These are phyloP conservation scores for Mola mola DNA, from an alignment of 2,113 vertebrate species.

Conservation along the genomic window DNA sequence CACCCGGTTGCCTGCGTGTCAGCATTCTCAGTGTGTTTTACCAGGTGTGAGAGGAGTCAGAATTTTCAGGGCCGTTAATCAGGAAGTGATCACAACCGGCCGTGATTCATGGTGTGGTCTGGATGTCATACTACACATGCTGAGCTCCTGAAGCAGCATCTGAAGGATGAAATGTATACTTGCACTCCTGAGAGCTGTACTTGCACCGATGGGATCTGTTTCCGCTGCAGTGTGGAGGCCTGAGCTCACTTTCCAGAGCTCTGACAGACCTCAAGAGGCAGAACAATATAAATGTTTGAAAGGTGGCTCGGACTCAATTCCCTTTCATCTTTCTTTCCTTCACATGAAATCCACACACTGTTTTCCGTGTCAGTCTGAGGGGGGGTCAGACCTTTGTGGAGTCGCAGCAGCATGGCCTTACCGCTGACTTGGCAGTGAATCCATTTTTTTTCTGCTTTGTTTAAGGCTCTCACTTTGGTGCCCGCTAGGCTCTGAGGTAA, in stretches of 20 bases:
- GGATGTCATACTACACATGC: slow-evolving; percentile 58
- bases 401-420: slow-evolving; percentile 30
- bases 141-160: slow-evolving; percentile 55
- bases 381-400: slow-evolving; percentile 56
- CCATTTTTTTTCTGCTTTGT: slow-evolving; percentile 64
- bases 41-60: slow-evolving; percentile 74
- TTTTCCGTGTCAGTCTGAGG: slow-evolving; percentile 53
- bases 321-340: slow-evolving; percentile 70
- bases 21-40: slow-evolving; percentile 58
- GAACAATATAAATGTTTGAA: slow-evolving; percentile 71
- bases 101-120: slow-evolving; percentile 68
- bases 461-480: slow-evolving; percentile 59
- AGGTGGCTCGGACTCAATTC: slow-evolving; percentile 54
- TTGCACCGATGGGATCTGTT: slow-evolving; percentile 55
- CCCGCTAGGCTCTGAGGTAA: slow-evolving; percentile 63
- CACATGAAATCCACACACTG: slow-evolving; percentile 56
- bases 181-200: slow-evolving; percentile 53
- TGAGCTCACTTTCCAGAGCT: slow-evolving; percentile 58
- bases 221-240: slow-evolving; percentile 48
- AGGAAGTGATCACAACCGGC: slow-evolving; percentile 70
- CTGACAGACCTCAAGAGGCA: slow-evolving; percentile 64
- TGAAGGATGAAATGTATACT: slow-evolving; percentile 62
- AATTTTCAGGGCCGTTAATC: slow-evolving; percentile 63
- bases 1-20: slow-evolving; percentile 61
- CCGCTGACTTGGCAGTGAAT: slow-evolving; percentile 66